Conservation (phyloP, 2,888 invertebrate genomes). For the Girardia tigrina region DNA sequence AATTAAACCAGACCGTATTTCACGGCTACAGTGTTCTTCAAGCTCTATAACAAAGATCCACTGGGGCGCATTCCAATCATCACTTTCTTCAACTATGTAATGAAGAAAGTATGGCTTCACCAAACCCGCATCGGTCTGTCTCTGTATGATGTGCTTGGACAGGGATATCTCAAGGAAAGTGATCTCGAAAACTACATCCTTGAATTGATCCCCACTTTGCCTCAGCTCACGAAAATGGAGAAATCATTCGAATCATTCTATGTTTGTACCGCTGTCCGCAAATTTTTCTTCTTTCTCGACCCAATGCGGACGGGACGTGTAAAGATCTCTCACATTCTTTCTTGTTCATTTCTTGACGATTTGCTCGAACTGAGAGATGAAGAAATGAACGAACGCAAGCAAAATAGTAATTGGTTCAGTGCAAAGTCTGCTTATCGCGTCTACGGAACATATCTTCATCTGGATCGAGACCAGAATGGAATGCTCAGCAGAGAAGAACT, state of each 20-base stretch:
- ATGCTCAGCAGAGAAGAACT: conserved; percentile 81
- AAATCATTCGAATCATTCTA: conserved; percentile 83
- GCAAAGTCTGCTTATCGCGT: conserved; percentile 62
- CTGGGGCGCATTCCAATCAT: conserved; percentile 73
- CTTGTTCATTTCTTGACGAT: conserved; percentile 79
- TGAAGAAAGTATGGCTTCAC: conserved; percentile 83
- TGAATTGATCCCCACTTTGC: conserved; percentile 77
- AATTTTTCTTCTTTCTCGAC: conserved; percentile 87
- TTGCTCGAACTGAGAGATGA: conserved; percentile 73
- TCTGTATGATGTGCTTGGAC: conserved; percentile 77
- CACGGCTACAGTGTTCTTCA: conserved; percentile 71
- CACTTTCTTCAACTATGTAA: conserved; percentile 77
- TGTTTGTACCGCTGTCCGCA: conserved; percentile 81
- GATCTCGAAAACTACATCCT: conserved; percentile 85
- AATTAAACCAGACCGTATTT: conserved; percentile 69
- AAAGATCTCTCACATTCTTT: conserved; percentile 74
- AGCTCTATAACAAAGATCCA: conserved; percentile 69
- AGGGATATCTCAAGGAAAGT: conserved; percentile 64
- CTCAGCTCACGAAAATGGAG: conserved; percentile 61
- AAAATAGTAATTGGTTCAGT: conserved; percentile 58
- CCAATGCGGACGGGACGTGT: conserved; percentile 72
- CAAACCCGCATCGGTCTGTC: conserved; percentile 84
- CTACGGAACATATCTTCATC: conserved; percentile 78
- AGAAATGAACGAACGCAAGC: conserved; percentile 66
- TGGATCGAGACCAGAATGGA: conserved; percentile 59